Evolutionary conservation across 2,888 invertebrate species (phyloP).

Genomic region (Dioctria linearis): DNA sequence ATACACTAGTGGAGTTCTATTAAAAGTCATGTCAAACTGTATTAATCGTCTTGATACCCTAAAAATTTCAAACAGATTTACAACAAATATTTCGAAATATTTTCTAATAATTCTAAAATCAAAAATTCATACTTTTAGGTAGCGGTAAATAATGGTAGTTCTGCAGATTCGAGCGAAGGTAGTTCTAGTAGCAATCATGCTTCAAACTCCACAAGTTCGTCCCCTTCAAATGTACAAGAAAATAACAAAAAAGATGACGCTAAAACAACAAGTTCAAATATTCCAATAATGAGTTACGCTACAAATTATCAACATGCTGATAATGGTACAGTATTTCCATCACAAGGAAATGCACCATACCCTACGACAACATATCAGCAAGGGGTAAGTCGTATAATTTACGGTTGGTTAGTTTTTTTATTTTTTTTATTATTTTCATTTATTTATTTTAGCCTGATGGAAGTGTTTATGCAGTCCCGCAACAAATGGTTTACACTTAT

Average conservation of each 20-base stretch:
- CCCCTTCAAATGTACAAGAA: slow-evolving; percentile 42
- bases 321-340: slow-evolving; percentile 68
- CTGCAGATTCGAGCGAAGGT: slow-evolving; percentile 53
- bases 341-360: slow-evolving; percentile 67
- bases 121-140: background rate
- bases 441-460: slow-evolving; percentile 67
- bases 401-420: slow-evolving; percentile 24
- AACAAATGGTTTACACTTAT: slow-evolving; percentile 70
- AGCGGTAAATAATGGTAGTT: slow-evolving; percentile 6
- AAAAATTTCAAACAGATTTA: no score
- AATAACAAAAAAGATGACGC: slow-evolving; percentile 50
- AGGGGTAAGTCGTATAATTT: slow-evolving; percentile 63
- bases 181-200: slow-evolving; percentile 56
- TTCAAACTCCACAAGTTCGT: slow-evolving; percentile 56
- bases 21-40: no score
- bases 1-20: no score
- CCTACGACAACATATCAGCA: slow-evolving; percentile 71
- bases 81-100: no score
- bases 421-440: slow-evolving; percentile 45
- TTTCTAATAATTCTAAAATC: no score
- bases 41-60: no score
- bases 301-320: slow-evolving; percentile 69
- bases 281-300: slow-evolving; percentile 64
- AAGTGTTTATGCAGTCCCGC: slow-evolving; percentile 70
- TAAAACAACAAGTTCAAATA: slow-evolving; percentile 53